Base-by-base conservation (phyloP, 37 sponge, comb jelly and placozoan genomes). In the Agelas oroides region DNA sequence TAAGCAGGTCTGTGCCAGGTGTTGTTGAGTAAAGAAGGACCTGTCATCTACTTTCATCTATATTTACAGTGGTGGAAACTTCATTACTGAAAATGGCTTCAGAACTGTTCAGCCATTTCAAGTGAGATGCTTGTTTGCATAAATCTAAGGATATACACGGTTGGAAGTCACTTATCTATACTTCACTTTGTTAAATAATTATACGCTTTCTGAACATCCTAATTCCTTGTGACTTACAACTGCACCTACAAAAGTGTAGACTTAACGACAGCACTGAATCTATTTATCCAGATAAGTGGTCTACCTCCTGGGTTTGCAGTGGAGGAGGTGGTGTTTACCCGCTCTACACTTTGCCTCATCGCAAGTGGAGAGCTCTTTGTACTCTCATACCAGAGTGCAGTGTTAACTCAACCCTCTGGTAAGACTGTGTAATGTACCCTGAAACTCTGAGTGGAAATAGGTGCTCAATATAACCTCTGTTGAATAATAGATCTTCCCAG, bases 11-110 rank as follows among this genome's bases (percentile, higher is more conserved):
- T 8, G 8, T 46, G 46, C 6, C 6, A 3, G 46, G 3, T 46
- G 46, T 46, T 46, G 3, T 3, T 46, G 8, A 46, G 3, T 46
- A 46, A n/a, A n/a, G n/a, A n/a, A 23, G 69, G 15, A 66, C 69
- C 14, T 31, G 28, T 66, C 23, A 14, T 70, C 32, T 46, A 15
- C 54, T n/a, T 38, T 74, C 23, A 24, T 23, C 23, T 8, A 74
- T 38, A 15, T 1, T 1, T 69, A 53, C 76, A 75, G 76, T 75
- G 76, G 57, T 20, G n/a, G 23, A 15, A 81, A 35, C 55, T 68
- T 36, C 5, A 81, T 81, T 36, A 81, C 71, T 25, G 70, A 81
- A 6, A 70, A 68, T 81, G 81, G 53, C 37, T 65, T 81, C 35
- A 31, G 20, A 13, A 67, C 70, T 20, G 18, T 54, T 24, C n/a